Conservation (phyloP, 2,797 vertebrate genomes). For the Sebastes cheni region DNA sequence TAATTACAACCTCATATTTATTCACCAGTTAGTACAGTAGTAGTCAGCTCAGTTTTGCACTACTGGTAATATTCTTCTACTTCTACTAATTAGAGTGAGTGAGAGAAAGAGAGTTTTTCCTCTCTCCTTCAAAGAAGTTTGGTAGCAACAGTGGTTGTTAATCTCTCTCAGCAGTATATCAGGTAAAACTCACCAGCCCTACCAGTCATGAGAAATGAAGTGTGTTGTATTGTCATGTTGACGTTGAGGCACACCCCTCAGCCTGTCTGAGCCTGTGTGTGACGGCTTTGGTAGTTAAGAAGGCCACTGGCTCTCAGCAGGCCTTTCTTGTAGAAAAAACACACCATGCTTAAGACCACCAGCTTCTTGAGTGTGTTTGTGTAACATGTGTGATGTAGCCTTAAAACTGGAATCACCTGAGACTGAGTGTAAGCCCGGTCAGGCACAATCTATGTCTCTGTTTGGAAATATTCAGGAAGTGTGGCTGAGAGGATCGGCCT, state of each 20-base stretch:
- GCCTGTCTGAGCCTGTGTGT: constrained; percentile 69
- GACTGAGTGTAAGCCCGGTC: not conserved
- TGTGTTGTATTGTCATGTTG: constrained; percentile 35
- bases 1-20: not conserved
- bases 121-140: not conserved
- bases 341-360: not conserved
- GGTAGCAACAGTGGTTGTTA: not conserved
- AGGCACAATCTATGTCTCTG: not conserved
- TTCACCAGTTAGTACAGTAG: not conserved
- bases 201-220: not conserved
- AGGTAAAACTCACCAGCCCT: not conserved
- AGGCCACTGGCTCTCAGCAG: constrained; percentile 8
- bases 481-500: constrained; percentile 1
- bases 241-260: constrained; percentile 54
- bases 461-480: constrained; percentile 35
- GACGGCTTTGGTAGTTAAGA: not conserved
- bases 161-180: not conserved
- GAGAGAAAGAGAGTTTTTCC: not conserved
- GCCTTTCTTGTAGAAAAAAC: constrained; percentile 18
- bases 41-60: not conserved
- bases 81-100: not conserved
- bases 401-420: constrained; percentile 23
- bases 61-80: not conserved
- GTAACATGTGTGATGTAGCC: not conserved
- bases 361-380: not conserved